Evolutionary conservation across 2,797 vertebrate species (phyloP).

Genomic region (Erethizon dorsatum): DNA sequence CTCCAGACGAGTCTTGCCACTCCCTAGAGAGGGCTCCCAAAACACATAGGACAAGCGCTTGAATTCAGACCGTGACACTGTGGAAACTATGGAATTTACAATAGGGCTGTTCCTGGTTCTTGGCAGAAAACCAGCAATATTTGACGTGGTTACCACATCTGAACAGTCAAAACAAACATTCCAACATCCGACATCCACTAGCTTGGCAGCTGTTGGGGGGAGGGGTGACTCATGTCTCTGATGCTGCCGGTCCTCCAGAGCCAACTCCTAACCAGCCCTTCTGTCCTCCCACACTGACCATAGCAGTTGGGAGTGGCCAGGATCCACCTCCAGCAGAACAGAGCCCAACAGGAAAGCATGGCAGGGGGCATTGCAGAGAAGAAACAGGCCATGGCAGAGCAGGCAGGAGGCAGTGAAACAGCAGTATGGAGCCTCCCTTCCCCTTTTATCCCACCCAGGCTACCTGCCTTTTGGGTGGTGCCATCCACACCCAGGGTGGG

Average conservation of each 20-base stretch:
- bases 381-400: neutral
- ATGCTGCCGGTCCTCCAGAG: too few species aligned
- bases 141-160: neutral
- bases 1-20: neutral
- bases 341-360: neutral
- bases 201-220: too few species aligned
- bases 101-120: fast-evolving
- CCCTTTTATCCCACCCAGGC: neutral
- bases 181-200: fast-evolving
- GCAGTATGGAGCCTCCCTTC: neutral
- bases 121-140: neutral
- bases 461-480: neutral
- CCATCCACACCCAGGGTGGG: neutral
- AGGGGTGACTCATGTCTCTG: fast-evolving
- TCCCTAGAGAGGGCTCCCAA: neutral
- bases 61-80: too few species aligned
- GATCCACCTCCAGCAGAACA: neutral
- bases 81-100: fast-evolving
- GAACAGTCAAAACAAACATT: fast-evolving
- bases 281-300: fast-evolving
- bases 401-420: neutral
- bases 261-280: neutral
- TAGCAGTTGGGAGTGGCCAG: neutral
- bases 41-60: neutral
- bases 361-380: neutral